phyloP scores from a whole-genome alignment of 2,888 invertebrate species.

The Pseudococcus longispinus region DNA sequence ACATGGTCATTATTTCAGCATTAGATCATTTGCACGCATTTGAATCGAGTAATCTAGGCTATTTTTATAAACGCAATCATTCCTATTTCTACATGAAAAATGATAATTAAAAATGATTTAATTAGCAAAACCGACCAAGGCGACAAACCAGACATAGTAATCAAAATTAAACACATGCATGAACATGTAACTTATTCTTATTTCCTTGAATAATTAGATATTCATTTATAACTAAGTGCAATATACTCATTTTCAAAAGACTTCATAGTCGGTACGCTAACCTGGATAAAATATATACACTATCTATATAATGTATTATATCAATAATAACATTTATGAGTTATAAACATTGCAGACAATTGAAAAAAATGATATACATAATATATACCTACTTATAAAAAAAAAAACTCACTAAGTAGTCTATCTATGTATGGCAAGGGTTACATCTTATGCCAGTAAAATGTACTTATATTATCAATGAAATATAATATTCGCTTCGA shows the following conservation, averaged over 20 bases:
- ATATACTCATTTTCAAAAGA: not conserved
- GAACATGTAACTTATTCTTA: not conserved
- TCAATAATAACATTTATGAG: no score
- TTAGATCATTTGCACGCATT: not conserved
- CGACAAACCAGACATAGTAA: not conserved
- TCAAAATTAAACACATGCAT: not conserved
- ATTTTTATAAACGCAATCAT: not conserved
- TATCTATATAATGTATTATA: no score
- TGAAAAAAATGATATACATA: no score
- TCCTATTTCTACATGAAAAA: not conserved
- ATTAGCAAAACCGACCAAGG: not conserved
- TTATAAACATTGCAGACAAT: no score
- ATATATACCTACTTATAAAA: no score
- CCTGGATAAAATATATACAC: no score
- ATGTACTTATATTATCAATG: not conserved
- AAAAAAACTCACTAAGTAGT: no score
- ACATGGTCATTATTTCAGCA: conserved; percentile 7
- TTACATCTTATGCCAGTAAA: not conserved
- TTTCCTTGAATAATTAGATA: not conserved
- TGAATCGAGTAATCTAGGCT: not conserved
- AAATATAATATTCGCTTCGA: not conserved
- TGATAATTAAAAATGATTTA: not conserved
- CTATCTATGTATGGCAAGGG: not conserved
- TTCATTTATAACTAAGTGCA: no score
- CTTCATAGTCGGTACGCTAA: no score